Base-by-base conservation (phyloP, 2,888 invertebrate species). In the Halictus ligatus region DNA sequence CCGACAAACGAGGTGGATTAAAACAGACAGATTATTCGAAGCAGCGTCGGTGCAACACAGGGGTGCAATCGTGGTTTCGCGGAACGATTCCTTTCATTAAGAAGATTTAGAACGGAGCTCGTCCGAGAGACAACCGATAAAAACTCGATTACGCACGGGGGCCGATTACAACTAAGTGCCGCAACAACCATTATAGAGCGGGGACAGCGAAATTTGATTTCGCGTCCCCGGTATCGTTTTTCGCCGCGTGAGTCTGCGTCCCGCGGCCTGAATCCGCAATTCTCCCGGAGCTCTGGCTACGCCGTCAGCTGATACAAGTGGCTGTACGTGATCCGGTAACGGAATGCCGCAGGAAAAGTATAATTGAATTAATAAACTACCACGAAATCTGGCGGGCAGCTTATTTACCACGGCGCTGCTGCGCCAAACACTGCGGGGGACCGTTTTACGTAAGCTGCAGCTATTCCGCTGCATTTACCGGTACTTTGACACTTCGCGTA, bases 331-430 rank as follows among this genome's bases (percentile, higher is more conserved):
- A 87, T 83, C 86, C 69, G 86, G 21, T 74, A 81, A 58, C 78
- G 43, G 64, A 87, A 73, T 54, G 67, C 54, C 40, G 29, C 2
- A 35, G 72, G 80, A 78, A 80, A 83, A 81, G 86, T 86, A 74
- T 87, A 87, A 87, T 87, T 83, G 83, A 87, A 87, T 87, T 87
- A 87, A 86, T 86, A 86, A 86, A 80, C 83, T 77, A 60, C 69
- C 25, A 58, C 69, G 83, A 71, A 87, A 81, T 86, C 87, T 78
- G 83, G 73, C 80, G 54, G 69, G 18, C 6, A 69, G 73, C 80
- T 87, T 86, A 86, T 86, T 86, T 83, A 83, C 72, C 48, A 12
- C 75, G 50, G n/a, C 21, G 73, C 71, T 58, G 64, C 81, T 75
- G 82, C 85, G 76, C 78, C 80, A 50, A 43, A 25, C 60, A 69